Evolutionary conservation across 2,888 invertebrate genomes (phyloP).

Genomic region (Meghimatium bilineatum): DNA sequence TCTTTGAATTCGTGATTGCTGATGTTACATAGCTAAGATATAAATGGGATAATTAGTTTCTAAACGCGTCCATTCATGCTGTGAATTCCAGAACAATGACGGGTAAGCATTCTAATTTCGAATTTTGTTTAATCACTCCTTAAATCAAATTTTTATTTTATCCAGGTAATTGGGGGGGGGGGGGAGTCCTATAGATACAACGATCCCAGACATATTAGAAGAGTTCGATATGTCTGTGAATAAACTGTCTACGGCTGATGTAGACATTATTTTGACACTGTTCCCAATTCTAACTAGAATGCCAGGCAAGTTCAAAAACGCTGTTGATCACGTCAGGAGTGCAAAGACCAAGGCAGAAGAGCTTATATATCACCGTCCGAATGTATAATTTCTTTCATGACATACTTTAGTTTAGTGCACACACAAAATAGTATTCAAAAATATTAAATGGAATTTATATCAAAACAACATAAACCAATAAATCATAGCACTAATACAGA

Average conservation of each 20-base stretch:
- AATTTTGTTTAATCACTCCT: no score
- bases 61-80: no score
- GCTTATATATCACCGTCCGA: constrained; percentile 9
- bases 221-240: background rate
- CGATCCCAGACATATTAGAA: background rate
- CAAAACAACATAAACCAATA: no score
- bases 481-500: no score
- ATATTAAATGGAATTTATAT: no score
- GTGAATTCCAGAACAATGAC: no score
- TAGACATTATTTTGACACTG: background rate
- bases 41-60: no score
- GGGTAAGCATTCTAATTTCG: no score
- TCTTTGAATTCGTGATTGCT: no score
- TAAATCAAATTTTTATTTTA: background rate
- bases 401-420: background rate
- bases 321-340: background rate
- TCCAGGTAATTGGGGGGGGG: background rate
- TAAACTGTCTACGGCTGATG: background rate
- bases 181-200: background rate
- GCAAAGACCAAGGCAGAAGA: background rate
- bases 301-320: constrained; percentile 19
- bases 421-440: no score
- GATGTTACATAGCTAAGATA: no score
- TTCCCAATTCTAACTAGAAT: constrained; percentile 22
- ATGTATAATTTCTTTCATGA: background rate